A percentile compares a stretch with the other conserved stretches of the same genome.
Evolutionary conservation across 2,113 vertebrate genomes (phyloP).

Genomic region (Sakesphorus luctuosus): DNA sequence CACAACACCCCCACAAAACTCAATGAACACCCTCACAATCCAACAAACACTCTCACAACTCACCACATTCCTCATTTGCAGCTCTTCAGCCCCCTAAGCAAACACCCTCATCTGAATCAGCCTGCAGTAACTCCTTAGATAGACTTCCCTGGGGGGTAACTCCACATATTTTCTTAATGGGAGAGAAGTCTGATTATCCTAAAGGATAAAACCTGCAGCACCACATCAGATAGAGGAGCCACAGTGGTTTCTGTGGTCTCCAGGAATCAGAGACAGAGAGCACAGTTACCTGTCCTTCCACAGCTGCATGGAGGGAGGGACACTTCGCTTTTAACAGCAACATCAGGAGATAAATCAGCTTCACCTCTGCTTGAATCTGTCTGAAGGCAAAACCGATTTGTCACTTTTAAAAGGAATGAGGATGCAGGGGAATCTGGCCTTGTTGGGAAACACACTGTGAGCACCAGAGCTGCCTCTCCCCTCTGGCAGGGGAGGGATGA

Average conservation of each 20-base stretch:
- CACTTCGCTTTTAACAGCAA: not conserved
- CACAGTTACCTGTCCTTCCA: not conserved
- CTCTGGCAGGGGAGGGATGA: not conserved
- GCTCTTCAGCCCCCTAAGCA: not conserved
- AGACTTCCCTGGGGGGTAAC: not conserved
- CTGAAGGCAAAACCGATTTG: not conserved
- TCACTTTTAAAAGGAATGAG: not conserved
- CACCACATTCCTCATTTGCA: not conserved
- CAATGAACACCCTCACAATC: accelerated
- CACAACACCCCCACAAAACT: not conserved
- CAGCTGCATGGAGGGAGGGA: not conserved
- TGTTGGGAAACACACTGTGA: not conserved
- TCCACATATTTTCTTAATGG: not conserved
- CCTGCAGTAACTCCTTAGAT: not conserved
- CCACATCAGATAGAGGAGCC: not conserved
- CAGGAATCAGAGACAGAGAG: not conserved
- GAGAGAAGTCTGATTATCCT: not conserved
- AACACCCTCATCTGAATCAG: not conserved
- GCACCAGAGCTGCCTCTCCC: not conserved
- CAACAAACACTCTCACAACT: not conserved
- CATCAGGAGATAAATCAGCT: not conserved
- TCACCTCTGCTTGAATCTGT: not conserved
- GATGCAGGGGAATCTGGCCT: not conserved
- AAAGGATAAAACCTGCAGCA: not conserved
- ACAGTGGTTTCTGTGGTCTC: accelerated